Percentiles rank a stretch among this genome's conserved stretches.
phyloP scores from a whole-genome alignment of 2,888 invertebrate genomes.

The Scaptomyza flava region DNA sequence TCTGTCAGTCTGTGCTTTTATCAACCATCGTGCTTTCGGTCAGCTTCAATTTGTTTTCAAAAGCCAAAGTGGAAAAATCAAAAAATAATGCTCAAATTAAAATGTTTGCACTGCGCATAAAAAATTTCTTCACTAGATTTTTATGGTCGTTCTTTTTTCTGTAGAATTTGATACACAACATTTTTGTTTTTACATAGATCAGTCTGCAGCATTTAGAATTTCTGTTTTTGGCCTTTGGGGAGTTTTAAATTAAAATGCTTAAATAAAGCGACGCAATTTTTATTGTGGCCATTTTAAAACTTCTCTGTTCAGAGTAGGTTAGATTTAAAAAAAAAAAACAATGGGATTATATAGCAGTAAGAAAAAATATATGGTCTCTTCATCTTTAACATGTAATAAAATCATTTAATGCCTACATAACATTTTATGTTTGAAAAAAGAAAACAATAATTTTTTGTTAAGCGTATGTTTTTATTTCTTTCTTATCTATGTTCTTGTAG shows the following conservation, averaged over 20 bases:
- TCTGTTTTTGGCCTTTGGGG: conserved; percentile 45
- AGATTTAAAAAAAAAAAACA: not conserved
- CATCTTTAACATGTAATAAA: not conserved
- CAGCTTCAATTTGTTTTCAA: conserved; percentile 63
- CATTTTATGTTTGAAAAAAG: too few species aligned
- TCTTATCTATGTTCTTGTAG: too few species aligned
- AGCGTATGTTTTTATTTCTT: too few species aligned
- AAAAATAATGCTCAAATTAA: conserved; percentile 72
- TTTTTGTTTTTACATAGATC: conserved; percentile 25
- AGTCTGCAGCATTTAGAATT: conserved; percentile 52
- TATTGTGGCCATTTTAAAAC: conserved; percentile 46
- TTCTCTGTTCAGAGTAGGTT: conserved; percentile 7
- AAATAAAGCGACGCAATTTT: conserved; percentile 36
- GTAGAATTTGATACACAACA: conserved; percentile 36
- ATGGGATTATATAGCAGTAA: conserved; percentile 12
- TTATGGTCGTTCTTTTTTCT: conserved; percentile 16
- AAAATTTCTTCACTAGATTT: conserved; percentile 63
- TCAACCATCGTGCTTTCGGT: conserved; percentile 48
- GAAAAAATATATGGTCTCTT: not conserved
- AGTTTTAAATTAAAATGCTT: conserved; percentile 73
- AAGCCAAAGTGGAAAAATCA: conserved; percentile 62
- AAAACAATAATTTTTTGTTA: too few species aligned
- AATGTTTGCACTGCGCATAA: conserved; percentile 58
- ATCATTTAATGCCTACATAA: not conserved
- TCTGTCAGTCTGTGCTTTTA: conserved; percentile 16